Percentiles rank a stretch among this genome's conserved stretches.
Conservation (phyloP, 2,113 vertebrate genomes). For the Lagopus leucura region DNA sequence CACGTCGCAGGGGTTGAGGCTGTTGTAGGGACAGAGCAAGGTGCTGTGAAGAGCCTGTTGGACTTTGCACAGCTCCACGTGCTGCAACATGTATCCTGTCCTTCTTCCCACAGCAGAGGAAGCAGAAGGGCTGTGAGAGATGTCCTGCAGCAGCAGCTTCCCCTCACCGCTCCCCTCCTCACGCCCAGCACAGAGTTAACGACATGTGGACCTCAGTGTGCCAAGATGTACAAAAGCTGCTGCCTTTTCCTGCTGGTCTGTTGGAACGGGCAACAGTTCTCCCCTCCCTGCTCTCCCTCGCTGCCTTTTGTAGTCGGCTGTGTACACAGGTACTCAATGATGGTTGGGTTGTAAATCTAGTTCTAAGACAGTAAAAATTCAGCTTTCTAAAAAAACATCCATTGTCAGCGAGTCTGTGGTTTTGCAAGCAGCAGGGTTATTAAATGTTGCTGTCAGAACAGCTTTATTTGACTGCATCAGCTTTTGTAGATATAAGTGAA, state of each 20-base stretch:
- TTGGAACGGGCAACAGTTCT: not conserved
- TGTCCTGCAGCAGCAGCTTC: not conserved
- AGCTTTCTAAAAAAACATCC: constrained; percentile 47
- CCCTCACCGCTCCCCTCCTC: not conserved
- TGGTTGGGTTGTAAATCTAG: constrained; percentile 47
- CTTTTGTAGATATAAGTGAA: constrained; percentile 22
- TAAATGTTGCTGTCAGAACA: constrained; percentile 71
- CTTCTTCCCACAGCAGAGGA: not conserved
- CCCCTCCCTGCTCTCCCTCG: not conserved
- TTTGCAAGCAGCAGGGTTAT: constrained; percentile 59
- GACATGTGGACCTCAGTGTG: not conserved
- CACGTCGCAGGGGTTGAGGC: not conserved
- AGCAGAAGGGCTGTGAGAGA: not conserved
- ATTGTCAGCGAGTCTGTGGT: not conserved
- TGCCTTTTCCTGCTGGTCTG: not conserved
- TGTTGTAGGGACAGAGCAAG: not conserved
- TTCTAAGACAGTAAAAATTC: constrained; percentile 66
- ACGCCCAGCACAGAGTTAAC: not conserved
- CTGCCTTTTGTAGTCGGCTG: not conserved
- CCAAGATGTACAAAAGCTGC: not conserved
- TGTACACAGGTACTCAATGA: not conserved
- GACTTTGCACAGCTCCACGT: not conserved
- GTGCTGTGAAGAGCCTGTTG: not conserved
- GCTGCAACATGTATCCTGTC: not conserved
- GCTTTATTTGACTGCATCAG: constrained; percentile 64